These are phyloP conservation scores for Mustelus asterias DNA, from an alignment of 2,113 vertebrate species.

Conservation along the genomic window DNA sequence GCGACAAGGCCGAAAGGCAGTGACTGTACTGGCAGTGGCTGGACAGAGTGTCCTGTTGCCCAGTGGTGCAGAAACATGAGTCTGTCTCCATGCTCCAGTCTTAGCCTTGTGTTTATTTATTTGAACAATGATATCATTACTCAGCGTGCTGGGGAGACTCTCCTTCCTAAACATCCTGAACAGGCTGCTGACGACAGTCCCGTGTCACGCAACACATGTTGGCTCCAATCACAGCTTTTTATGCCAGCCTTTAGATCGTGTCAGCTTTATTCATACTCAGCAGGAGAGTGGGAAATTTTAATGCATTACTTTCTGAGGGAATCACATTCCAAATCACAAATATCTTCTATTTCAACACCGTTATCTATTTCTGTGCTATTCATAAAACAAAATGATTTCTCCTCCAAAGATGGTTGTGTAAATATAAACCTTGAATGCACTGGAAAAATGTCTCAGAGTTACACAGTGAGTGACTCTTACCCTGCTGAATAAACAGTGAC, in stretches of 20 bases:
- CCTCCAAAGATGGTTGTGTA: background rate
- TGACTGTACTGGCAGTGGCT: too few relatives aligned
- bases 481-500: too few relatives aligned
- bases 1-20: background rate
- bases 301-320: background rate
- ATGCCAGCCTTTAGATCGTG: background rate
- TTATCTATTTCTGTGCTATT: background rate
- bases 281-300: background rate
- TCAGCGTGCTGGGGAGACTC: slow-evolving; percentile 41
- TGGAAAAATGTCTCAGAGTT: too few relatives aligned
- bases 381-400: background rate
- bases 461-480: background rate
- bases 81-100: background rate
- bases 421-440: background rate
- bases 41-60: background rate
- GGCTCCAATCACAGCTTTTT: background rate
- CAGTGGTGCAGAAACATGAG: background rate
- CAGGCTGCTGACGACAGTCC: slow-evolving; percentile 40
- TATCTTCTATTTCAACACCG: background rate
- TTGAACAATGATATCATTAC: slow-evolving; percentile 50
- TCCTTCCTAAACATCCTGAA: slow-evolving; percentile 45
- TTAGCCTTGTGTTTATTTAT: slow-evolving; percentile 51
- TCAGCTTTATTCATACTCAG: background rate
- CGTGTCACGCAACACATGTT: slow-evolving; percentile 39
- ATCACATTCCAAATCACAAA: background rate